Conservation (phyloP, 2,113 vertebrate species). For the Patagioenas fasciata region DNA sequence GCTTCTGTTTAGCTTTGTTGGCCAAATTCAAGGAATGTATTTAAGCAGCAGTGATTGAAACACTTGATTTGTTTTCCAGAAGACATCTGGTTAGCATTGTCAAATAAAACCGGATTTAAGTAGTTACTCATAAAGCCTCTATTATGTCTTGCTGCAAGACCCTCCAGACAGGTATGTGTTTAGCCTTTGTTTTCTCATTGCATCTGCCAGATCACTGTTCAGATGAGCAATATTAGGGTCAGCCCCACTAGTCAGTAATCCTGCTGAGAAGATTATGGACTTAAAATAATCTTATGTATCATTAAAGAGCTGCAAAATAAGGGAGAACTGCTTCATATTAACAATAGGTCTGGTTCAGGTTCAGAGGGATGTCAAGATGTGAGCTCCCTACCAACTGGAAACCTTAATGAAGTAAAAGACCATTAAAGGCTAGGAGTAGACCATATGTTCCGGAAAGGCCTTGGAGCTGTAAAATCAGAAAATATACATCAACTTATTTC, state of each 20-base stretch:
- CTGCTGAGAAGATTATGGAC: constrained; percentile 62
- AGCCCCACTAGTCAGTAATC: constrained; percentile 45
- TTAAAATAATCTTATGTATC: constrained; percentile 65
- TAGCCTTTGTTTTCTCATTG: constrained; percentile 39
- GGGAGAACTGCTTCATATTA: constrained; percentile 3
- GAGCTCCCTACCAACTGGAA: constrained; percentile 8
- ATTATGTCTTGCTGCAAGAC: constrained; percentile 37
- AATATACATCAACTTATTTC: constrained; percentile 1
- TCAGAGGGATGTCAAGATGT: constrained; percentile 16
- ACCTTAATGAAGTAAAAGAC: constrained; percentile 3
- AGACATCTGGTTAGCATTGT: constrained; percentile 58
- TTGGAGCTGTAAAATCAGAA: background rate
- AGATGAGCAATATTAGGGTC: constrained; percentile 64
- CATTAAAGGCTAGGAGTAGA: background rate
- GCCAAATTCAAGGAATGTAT: constrained; percentile 45
- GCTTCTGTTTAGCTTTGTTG: constrained; percentile 56
- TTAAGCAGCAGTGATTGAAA: constrained; percentile 56
- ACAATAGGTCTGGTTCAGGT: constrained; percentile 14
- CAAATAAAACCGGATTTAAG: constrained; percentile 54
- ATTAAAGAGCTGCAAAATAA: constrained; percentile 49
- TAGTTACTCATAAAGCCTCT: constrained; percentile 53
- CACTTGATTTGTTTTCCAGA: constrained; percentile 52
- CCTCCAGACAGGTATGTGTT: constrained; percentile 47
- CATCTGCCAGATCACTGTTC: constrained; percentile 53
- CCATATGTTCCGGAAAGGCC: background rate